These are phyloP conservation scores for Caenorhabditis sp. DNA, from an alignment of 2,888 invertebrate genomes.

Conservation along the genomic window DNA sequence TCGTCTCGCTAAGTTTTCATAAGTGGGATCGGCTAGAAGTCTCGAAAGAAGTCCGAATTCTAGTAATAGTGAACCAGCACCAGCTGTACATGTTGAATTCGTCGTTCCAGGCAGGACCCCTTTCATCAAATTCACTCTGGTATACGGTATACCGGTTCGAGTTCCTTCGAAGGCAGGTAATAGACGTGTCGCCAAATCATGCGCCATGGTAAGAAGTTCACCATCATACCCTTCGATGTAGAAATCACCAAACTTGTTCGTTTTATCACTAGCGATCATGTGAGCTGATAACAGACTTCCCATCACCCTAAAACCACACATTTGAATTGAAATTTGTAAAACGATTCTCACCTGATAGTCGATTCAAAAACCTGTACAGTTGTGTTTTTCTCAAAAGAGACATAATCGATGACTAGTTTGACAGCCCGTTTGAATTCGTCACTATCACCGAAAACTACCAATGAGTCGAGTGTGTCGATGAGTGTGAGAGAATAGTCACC, in stretches of 20 bases:
- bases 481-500: conserved; percentile 78
- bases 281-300: conserved; percentile 78
- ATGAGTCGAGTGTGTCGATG: conserved; percentile 77
- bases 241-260: conserved; percentile 75
- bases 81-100: conserved; percentile 78
- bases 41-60: conserved; percentile 75
- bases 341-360: conserved; percentile 75
- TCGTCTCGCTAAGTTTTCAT: conserved; percentile 76
- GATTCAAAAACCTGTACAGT: conserved; percentile 79
- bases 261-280: conserved; percentile 75
- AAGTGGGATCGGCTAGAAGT: conserved; percentile 76
- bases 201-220: conserved; percentile 76
- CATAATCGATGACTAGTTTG: conserved; percentile 75
- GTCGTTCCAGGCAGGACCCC: conserved; percentile 74
- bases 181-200: conserved; percentile 76
- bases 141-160: conserved; percentile 73
- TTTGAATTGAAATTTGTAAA: conserved; percentile 2
- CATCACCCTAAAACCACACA: conserved; percentile 75
- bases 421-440: conserved; percentile 77
- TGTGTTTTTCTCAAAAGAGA: conserved; percentile 76
- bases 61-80: conserved; percentile 77
- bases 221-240: conserved; percentile 69
- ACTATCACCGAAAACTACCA: conserved; percentile 73
- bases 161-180: conserved; percentile 77
- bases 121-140: conserved; percentile 75